Conservation (phyloP, 1,140 invertebrate species). For the Ladona fulva region DNA sequence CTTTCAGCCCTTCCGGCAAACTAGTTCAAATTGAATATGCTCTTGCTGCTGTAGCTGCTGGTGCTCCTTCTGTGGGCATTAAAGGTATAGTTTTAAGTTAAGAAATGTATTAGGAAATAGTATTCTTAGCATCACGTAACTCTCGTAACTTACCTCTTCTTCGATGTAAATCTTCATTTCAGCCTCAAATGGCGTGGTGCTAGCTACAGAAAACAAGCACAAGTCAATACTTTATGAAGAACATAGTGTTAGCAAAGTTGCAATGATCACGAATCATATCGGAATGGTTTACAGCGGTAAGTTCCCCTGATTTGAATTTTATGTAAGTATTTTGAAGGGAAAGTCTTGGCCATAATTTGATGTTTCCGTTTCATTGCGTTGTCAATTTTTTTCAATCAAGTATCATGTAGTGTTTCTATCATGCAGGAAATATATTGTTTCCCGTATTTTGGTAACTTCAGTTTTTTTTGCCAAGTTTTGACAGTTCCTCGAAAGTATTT, state of each 20-base stretch:
- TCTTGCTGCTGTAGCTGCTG: conserved; percentile 92
- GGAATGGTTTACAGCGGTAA: conserved; percentile 93
- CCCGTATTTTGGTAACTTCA: too few relatives aligned
- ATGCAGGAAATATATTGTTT: too few relatives aligned
- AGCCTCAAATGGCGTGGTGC: conserved; percentile 89
- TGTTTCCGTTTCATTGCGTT: too few relatives aligned
- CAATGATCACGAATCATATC: conserved; percentile 90
- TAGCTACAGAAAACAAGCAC: conserved; percentile 98
- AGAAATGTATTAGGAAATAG: background rate
- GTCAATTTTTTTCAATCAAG: too few relatives aligned
- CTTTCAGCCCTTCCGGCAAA: conserved; percentile 93
- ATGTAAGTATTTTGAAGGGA: too few relatives aligned
- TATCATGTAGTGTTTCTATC: too few relatives aligned
- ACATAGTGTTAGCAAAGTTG: conserved; percentile 92
- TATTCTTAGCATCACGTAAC: conserved; percentile 14
- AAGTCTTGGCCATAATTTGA: too few relatives aligned
- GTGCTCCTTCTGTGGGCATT: conserved; percentile 97
- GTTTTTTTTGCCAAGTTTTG: too few relatives aligned
- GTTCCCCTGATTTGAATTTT: conserved; percentile 22
- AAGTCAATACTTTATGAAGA: conserved; percentile 95
- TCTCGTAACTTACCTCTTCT: conserved; percentile 14
- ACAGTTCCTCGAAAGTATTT: too few relatives aligned
- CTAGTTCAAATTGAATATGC: conserved; percentile 99
- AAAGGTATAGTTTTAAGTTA: conserved; percentile 57
- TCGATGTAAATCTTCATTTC: conserved; percentile 21